A percentile compares a stretch with the other conserved stretches of the same genome.
phyloP scores from a whole-genome alignment of 92 coral and sea anemone genomes.

The Galaxea fascicularis region DNA sequence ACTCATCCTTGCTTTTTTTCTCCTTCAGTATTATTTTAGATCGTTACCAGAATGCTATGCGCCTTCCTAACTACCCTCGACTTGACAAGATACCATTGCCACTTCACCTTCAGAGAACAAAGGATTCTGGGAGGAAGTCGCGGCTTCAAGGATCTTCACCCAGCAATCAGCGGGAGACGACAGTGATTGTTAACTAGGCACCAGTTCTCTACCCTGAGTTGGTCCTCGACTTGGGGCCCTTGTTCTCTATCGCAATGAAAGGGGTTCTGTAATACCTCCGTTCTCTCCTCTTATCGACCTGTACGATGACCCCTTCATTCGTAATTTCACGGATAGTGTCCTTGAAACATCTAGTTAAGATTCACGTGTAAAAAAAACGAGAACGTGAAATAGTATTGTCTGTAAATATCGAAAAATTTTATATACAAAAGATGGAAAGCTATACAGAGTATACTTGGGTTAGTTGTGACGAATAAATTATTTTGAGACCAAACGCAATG shows the following conservation, averaged over 20 bases:
- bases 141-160: slow-evolving; percentile 60
- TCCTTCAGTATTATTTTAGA: slow-evolving; percentile 82
- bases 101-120: slow-evolving; percentile 74
- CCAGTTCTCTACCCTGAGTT: background rate
- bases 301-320: background rate
- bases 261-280: background rate
- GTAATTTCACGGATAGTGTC: background rate
- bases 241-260: no score
- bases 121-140: slow-evolving; percentile 63
- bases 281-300: background rate
- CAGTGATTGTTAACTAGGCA: slow-evolving; percentile 74
- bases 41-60: slow-evolving; percentile 90
- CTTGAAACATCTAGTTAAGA: background rate
- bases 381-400: background rate
- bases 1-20: background rate
- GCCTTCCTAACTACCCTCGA: slow-evolving; percentile 90
- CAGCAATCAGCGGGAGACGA: slow-evolving; percentile 62
- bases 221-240: background rate
- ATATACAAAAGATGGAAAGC: background rate
- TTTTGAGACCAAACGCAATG: background rate
- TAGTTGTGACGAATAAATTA: slow-evolving; percentile 19
- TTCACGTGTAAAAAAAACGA: background rate
- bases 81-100: slow-evolving; percentile 91
- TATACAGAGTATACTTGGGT: background rate
- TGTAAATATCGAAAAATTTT: background rate